Conservation (phyloP, 1,140 invertebrate genomes). For the Drosophila watanabei region DNA sequence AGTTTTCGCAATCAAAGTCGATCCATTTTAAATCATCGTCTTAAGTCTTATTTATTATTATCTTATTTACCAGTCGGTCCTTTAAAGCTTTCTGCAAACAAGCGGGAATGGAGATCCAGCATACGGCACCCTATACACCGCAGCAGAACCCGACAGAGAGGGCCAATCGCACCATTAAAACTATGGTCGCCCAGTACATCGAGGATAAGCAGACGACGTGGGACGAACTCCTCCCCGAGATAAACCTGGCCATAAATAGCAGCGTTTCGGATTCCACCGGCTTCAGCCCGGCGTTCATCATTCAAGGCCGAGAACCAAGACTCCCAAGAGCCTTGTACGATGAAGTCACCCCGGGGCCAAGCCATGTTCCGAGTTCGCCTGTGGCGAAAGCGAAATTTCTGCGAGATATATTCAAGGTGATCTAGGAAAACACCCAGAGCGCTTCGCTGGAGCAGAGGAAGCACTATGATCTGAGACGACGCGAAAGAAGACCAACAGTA, state of each 20-base stretch:
- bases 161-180: constrained; percentile 1
- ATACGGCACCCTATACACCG: background rate
- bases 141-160: too few relatives aligned
- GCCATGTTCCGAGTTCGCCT: background rate
- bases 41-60: too few relatives aligned
- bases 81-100: background rate
- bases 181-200: background rate
- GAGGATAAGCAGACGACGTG: background rate
- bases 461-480: background rate
- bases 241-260: background rate
- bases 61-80: too few relatives aligned
- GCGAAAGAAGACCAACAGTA: background rate
- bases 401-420: too few relatives aligned
- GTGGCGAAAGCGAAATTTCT: background rate
- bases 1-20: too few relatives aligned
- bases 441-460: background rate
- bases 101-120: constrained; percentile 3
- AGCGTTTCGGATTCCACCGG: background rate
- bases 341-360: background rate
- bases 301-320: background rate
- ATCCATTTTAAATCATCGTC: too few relatives aligned
- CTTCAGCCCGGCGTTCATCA: background rate
- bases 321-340: background rate
- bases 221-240: background rate
- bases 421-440: background rate